Evolutionary conservation across 2,113 vertebrate species (phyloP).

Genomic region (Setophaga coronata): DNA sequence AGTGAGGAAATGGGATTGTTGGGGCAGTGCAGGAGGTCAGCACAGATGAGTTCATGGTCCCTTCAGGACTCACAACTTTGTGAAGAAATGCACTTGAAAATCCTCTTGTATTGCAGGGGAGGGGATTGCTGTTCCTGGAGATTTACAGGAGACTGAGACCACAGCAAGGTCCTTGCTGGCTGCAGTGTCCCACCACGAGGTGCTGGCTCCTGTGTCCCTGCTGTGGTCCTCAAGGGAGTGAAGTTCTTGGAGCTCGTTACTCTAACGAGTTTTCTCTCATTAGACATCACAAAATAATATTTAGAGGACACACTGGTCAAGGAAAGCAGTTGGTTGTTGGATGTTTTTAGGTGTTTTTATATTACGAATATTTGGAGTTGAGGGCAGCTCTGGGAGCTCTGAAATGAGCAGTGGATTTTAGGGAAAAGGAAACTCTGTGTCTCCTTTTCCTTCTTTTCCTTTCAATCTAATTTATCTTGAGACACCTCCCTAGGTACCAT

Average conservation of each 20-base stretch:
- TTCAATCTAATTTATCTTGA: not conserved
- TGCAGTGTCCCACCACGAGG: not conserved
- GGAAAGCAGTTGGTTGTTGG: not conserved
- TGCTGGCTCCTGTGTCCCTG: not conserved
- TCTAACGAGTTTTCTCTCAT: not conserved
- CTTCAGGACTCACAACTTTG: not conserved
- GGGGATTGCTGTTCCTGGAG: not conserved
- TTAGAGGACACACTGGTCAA: not conserved
- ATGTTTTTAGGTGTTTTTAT: not conserved
- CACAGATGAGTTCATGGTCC: not conserved
- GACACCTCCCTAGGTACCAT: fast-evolving
- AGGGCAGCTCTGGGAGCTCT: not conserved
- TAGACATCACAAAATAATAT: not conserved
- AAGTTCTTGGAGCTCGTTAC: not conserved
- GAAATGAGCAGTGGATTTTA: not conserved
- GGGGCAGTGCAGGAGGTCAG: not conserved
- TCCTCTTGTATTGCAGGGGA: not conserved
- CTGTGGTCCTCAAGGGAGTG: fast-evolving
- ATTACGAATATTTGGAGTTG: fast-evolving
- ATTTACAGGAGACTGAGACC: not conserved
- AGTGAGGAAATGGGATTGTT: not conserved
- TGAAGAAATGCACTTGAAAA: not conserved
- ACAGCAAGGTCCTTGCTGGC: not conserved
- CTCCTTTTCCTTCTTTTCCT: not conserved
- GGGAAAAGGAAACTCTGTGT: not conserved